Evolutionary conservation across 2,888 invertebrate species (phyloP).

Genomic region (Thecophora atra): DNA sequence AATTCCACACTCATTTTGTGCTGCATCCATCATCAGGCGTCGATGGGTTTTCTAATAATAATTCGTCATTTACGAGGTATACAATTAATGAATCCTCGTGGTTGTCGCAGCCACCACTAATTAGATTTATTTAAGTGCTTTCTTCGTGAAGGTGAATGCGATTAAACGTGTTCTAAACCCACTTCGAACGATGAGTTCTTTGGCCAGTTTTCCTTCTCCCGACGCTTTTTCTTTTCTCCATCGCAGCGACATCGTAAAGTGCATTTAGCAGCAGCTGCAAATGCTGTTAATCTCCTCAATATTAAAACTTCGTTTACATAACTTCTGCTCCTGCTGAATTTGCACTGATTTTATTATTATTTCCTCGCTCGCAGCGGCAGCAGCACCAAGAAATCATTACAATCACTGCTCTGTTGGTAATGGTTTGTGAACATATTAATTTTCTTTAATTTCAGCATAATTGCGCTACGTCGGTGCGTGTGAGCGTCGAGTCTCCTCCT

Average conservation of each 20-base stretch:
- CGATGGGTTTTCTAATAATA: constrained; percentile 20
- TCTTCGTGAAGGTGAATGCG: constrained; percentile 1
- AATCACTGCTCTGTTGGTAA: constrained; percentile 10
- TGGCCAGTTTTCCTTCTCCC: not conserved
- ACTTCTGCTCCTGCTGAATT: not conserved
- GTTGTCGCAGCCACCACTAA: not conserved
- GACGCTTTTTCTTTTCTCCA: not conserved
- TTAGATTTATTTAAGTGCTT: constrained; percentile 16
- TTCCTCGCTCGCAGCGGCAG: not conserved
- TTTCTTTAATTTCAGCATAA: constrained; percentile 19
- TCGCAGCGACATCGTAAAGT: not conserved
- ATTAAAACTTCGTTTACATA: constrained; percentile 12
- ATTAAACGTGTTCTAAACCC: no score
- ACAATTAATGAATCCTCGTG: not conserved
- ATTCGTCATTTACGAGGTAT: constrained; percentile 14
- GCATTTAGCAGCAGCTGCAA: constrained; percentile 19
- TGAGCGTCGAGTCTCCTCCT: not conserved
- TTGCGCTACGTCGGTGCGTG: not conserved
- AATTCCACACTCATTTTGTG: constrained; percentile 25
- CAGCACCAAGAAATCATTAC: constrained; percentile 10
- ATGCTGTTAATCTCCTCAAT: constrained; percentile 1
- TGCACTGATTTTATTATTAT: not conserved
- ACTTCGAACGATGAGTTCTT: not conserved
- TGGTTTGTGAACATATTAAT: constrained; percentile 22
- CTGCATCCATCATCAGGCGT: constrained; percentile 20